Evolutionary conservation across 2,113 vertebrate genomes (phyloP).

Genomic region (Sylvietta virens): DNA sequence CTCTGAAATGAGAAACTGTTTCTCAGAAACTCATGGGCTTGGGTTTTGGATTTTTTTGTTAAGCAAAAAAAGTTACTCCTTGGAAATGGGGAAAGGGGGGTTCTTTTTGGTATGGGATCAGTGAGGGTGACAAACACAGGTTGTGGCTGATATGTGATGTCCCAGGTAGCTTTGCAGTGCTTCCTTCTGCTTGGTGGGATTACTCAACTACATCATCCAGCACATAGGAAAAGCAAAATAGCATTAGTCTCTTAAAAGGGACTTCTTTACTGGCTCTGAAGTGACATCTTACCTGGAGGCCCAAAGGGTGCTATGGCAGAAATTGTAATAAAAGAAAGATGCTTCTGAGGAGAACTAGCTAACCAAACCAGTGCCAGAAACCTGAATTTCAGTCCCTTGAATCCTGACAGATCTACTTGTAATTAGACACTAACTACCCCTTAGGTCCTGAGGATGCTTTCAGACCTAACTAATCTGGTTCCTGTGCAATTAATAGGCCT

Average conservation of each 20-base stretch:
- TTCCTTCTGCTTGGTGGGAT: not conserved
- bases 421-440: not conserved
- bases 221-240: not conserved
- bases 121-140: not conserved
- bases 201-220: not conserved
- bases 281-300: not conserved
- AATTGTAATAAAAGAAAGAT: not conserved
- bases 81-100: not conserved
- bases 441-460: not conserved
- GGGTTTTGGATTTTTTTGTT: not conserved
- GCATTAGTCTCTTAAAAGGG: not conserved
- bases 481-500: not conserved
- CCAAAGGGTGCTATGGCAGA: not conserved
- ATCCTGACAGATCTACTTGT: not conserved
- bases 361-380: not conserved
- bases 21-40: not conserved
- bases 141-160: not conserved
- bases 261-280: not conserved
- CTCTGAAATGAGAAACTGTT: not conserved
- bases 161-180: not conserved
- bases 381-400: not conserved
- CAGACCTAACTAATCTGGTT: not conserved
- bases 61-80: not conserved
- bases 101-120: not conserved
- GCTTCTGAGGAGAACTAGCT: not conserved